These are phyloP conservation scores for Orientallactaga bullata DNA, from an alignment of 2,113 vertebrate genomes.

Conservation along the genomic window DNA sequence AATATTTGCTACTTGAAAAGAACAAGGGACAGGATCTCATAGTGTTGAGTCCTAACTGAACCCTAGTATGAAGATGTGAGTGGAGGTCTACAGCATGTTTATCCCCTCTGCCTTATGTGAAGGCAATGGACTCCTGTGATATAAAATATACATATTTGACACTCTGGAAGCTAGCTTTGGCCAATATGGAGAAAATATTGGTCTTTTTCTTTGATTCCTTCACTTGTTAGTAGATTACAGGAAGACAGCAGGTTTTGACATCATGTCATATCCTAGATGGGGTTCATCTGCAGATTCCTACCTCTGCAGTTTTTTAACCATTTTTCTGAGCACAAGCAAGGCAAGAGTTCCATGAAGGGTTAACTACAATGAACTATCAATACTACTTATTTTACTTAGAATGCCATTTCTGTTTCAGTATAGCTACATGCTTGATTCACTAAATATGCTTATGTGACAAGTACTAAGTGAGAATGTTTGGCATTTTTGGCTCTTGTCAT, in stretches of 20 bases:
- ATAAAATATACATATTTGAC: slow-evolving; percentile 67
- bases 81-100: slow-evolving; percentile 77
- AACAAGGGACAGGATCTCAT: neutral
- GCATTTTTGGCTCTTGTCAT: slow-evolving; percentile 41
- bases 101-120: neutral
- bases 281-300: neutral
- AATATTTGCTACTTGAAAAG: slow-evolving; percentile 27
- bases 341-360: slow-evolving; percentile 16
- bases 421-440: slow-evolving; percentile 64
- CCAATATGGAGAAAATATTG: slow-evolving; percentile 26
- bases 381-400: slow-evolving; percentile 69
- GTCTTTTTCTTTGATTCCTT: slow-evolving; percentile 1
- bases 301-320: neutral
- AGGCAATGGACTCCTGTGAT: slow-evolving; percentile 74
- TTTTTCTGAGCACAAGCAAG: slow-evolving; percentile 24
- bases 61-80: slow-evolving; percentile 71
- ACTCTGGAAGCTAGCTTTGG: slow-evolving; percentile 57
- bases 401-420: slow-evolving; percentile 72
- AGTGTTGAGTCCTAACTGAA: neutral
- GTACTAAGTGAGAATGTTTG: slow-evolving; percentile 15
- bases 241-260: slow-evolving; percentile 24
- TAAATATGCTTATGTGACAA: slow-evolving; percentile 51
- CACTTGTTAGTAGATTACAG: slow-evolving; percentile 43
- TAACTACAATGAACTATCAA: slow-evolving; percentile 49
- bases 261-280: neutral